These are phyloP conservation scores for Priocnemis perturbator DNA, from an alignment of 2,888 invertebrate genomes.

Conservation along the genomic window DNA sequence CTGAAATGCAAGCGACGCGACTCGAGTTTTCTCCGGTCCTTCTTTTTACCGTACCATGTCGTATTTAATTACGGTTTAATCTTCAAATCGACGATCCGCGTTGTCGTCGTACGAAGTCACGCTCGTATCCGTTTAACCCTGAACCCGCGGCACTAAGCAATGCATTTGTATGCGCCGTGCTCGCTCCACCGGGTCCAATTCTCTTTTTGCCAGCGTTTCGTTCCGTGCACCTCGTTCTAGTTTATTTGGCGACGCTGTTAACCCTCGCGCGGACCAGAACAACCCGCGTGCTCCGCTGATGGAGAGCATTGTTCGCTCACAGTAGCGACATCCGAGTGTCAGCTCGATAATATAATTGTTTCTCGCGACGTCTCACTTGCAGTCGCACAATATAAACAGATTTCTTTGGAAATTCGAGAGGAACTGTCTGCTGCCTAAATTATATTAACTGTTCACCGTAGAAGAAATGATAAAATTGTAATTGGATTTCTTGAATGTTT, in stretches of 20 bases:
- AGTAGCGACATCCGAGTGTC: constrained; percentile 23
- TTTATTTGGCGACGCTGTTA: constrained; percentile 54
- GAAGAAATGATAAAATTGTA: no score
- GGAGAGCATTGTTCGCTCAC: constrained; percentile 33
- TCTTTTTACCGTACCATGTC: not conserved
- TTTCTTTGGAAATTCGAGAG: no score
- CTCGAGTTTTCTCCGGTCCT: not conserved
- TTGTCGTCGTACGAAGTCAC: constrained; percentile 21
- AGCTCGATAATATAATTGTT: not conserved
- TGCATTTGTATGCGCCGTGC: constrained; percentile 60
- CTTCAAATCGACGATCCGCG: constrained; percentile 27
- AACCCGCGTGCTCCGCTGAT: constrained; percentile 14
- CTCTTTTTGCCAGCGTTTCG: constrained; percentile 56
- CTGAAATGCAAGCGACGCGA: not conserved
- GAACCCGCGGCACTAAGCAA: constrained; percentile 43
- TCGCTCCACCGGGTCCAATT: constrained; percentile 46
- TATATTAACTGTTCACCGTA: no score
- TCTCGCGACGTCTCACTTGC: no score
- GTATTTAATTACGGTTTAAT: constrained; percentile 44
- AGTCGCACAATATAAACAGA: no score
- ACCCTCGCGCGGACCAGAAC: constrained; percentile 17
- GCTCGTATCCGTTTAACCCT: constrained; percentile 33
- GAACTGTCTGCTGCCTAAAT: no score
- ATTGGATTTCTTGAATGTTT: no score
- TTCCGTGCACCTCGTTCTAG: constrained; percentile 55